Conservation (phyloP, 2,113 vertebrate species). For the Rynchops niger region DNA sequence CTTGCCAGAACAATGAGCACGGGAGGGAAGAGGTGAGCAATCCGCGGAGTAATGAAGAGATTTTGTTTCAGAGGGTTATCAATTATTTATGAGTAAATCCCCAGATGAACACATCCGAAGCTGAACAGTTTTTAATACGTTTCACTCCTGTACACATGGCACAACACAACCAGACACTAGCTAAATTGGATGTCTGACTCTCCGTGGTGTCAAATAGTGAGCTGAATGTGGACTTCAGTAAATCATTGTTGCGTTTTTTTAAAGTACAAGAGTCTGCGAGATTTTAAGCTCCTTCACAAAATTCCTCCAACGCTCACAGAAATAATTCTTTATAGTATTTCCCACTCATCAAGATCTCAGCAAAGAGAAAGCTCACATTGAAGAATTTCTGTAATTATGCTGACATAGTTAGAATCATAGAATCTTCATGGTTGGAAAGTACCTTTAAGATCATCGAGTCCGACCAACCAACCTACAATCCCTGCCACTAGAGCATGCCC, state of each 20-base stretch:
- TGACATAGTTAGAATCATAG: background rate
- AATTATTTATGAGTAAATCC: constrained; percentile 61
- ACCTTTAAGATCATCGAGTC: too few relatives aligned
- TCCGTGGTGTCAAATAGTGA: background rate
- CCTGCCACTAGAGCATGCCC: too few relatives aligned
- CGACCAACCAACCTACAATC: too few relatives aligned
- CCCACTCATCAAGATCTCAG: background rate
- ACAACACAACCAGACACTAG: background rate
- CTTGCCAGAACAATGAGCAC: background rate
- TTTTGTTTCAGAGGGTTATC: constrained; percentile 36
- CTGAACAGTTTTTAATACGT: constrained; percentile 11
- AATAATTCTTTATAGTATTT: background rate
- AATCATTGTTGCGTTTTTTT: background rate
- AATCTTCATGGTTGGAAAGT: too few relatives aligned
- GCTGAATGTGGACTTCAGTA: background rate
- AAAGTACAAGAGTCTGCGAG: background rate
- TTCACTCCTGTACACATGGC: background rate
- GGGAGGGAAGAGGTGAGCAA: background rate
- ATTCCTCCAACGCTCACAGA: background rate
- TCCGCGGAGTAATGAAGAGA: background rate
- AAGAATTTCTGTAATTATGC: background rate
- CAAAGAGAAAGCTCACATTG: background rate
- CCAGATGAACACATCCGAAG: background rate
- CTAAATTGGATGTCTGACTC: background rate
- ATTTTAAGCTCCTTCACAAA: background rate